These are phyloP conservation scores for Stichodactyla helianthus DNA, from an alignment of 64 coral and sea anemone genomes.

Conservation along the genomic window DNA sequence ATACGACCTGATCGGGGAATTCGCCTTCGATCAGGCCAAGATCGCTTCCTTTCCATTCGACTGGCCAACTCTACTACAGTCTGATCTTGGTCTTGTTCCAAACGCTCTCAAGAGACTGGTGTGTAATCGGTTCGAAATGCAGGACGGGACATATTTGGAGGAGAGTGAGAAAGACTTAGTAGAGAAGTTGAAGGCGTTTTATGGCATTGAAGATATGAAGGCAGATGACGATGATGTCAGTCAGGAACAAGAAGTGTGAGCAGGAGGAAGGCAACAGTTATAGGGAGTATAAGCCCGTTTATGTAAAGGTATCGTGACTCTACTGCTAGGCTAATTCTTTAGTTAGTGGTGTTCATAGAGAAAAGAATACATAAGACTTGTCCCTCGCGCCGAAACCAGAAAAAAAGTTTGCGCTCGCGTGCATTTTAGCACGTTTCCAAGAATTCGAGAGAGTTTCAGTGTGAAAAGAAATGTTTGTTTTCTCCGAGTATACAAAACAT, in stretches of 20 bases:
- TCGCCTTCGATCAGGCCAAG: constrained; percentile 74
- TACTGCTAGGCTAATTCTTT: too few species aligned
- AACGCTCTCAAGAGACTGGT: constrained; percentile 60
- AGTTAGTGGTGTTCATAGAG: too few species aligned
- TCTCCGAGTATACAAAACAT: too few species aligned
- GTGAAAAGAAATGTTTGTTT: too few species aligned
- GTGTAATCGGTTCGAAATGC: constrained; percentile 86
- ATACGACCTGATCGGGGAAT: constrained; percentile 77
- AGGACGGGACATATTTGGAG: constrained; percentile 64
- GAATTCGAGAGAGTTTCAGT: too few species aligned
- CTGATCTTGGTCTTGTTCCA: constrained; percentile 44
- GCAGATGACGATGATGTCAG: not conserved
- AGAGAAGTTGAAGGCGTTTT: constrained; percentile 69
- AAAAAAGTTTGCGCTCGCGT: rapidly evolving
- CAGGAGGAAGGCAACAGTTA: too few species aligned
- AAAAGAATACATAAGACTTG: too few species aligned
- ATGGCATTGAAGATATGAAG: constrained; percentile 42
- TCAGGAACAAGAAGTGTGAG: not conserved
- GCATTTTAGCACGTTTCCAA: too few species aligned
- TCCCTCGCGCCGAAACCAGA: too few species aligned
- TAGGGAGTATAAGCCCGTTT: too few species aligned
- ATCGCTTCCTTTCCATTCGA: constrained; percentile 88
- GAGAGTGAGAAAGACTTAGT: constrained; percentile 69
- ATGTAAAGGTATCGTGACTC: too few species aligned
- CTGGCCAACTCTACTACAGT: constrained; percentile 68